Percentiles rank a stretch among this genome's conserved stretches.
Evolutionary conservation across 1,140 invertebrate species (phyloP).

Genomic region (Eulimnadia texana): DNA sequence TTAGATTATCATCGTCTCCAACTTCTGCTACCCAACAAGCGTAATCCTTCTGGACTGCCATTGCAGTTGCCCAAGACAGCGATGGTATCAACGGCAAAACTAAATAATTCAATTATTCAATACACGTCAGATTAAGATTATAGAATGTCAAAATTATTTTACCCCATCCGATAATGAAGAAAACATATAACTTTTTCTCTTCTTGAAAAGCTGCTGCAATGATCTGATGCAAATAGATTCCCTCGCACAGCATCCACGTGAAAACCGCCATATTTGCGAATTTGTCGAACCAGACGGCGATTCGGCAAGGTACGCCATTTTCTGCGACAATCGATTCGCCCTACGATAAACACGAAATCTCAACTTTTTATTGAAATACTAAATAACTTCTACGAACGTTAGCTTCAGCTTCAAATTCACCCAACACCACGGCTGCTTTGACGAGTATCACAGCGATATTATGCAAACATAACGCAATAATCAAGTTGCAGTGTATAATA

Average conservation of each 20-base stretch:
- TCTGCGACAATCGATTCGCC: conserved; percentile 31
- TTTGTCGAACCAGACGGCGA: conserved; percentile 35
- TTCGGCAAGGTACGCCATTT: conserved; percentile 32
- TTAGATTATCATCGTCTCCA: conserved; percentile 27
- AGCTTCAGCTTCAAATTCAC: conserved; percentile 3
- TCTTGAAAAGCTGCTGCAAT: conserved; percentile 39
- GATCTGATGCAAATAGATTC: conserved; percentile 38
- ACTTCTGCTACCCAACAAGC: conserved; percentile 40
- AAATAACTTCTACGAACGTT: conserved; percentile 6
- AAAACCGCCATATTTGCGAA: conserved; percentile 36
- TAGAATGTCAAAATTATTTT: conserved; percentile 20
- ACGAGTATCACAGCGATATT: conserved; percentile 37
- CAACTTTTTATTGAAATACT: conserved; percentile 31
- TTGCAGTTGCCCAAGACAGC: conserved; percentile 33
- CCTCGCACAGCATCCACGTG: conserved; percentile 42
- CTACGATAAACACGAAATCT: conserved; percentile 24
- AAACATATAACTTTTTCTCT: conserved; percentile 29
- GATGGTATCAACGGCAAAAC: conserved; percentile 33
- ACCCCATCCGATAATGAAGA: conserved; percentile 31
- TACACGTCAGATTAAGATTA: background rate
- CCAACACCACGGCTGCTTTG: conserved; percentile 22
- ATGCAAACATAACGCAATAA: conserved; percentile 36
- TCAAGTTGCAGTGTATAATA: conserved; percentile 37
- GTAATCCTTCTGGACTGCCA: conserved; percentile 29
- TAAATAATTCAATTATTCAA: conserved; percentile 23